Evolutionary conservation across 2,797 vertebrate genomes (phyloP).

Genomic region (Myioborus melanocephalus): DNA sequence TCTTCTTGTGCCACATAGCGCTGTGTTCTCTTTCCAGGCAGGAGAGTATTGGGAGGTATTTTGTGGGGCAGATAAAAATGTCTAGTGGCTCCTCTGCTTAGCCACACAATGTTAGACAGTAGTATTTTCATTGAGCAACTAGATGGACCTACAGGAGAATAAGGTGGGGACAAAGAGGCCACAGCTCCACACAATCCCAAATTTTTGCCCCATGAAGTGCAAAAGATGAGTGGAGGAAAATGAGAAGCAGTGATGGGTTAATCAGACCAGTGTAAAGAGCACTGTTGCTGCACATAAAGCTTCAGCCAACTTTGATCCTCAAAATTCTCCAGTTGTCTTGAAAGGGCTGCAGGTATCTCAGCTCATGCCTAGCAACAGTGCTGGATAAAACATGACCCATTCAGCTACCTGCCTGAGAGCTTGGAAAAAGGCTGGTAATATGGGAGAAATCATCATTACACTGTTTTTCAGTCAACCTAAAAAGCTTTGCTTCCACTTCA

Average conservation of each 20-base stretch:
- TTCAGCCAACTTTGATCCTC: not conserved
- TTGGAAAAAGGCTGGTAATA: not conserved
- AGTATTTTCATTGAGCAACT: not conserved
- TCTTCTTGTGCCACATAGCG: rapidly evolving
- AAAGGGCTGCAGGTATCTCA: not conserved
- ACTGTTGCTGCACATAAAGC: not conserved
- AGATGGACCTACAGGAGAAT: rapidly evolving
- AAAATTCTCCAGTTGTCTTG: not conserved
- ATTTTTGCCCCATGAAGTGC: not conserved
- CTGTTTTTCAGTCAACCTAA: not conserved
- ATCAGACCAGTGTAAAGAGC: not conserved
- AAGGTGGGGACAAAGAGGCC: not conserved
- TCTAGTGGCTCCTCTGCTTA: not conserved
- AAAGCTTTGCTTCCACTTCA: not conserved
- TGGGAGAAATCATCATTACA: not conserved
- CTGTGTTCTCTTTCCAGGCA: not conserved
- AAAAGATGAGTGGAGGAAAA: not conserved
- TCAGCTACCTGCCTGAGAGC: not conserved
- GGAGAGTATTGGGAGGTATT: not conserved
- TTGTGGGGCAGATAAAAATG: not conserved
- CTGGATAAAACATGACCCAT: not conserved
- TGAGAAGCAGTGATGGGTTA: not conserved
- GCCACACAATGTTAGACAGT: not conserved
- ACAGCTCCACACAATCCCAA: rapidly evolving
- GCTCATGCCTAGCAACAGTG: not conserved